A percentile compares a stretch with the other conserved stretches of the same genome.
These are phyloP conservation scores for Esox lucius DNA, from an alignment of 2,797 vertebrate species.

Conservation along the genomic window DNA sequence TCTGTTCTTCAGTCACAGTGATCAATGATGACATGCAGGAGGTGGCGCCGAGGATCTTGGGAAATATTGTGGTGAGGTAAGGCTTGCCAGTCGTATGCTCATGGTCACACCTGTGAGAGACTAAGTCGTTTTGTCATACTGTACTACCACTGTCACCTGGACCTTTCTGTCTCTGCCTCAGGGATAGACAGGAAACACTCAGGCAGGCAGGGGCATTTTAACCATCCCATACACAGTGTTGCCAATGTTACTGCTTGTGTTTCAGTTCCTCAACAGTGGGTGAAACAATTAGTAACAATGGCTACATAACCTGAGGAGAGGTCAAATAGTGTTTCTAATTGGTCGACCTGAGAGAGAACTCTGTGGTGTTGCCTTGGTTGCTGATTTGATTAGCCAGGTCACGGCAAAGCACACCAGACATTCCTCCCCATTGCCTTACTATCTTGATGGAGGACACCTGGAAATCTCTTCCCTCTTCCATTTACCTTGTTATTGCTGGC, in stretches of 20 bases:
- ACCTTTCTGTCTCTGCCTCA: not conserved
- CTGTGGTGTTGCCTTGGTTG: not conserved
- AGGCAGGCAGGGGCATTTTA: not conserved
- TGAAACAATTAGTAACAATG: too few species aligned
- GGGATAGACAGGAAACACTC: not conserved
- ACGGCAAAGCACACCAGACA: not conserved
- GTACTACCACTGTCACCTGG: not conserved
- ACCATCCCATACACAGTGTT: too few species aligned
- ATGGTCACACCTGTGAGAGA: conserved; percentile 3
- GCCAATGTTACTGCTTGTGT: too few species aligned
- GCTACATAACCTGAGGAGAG: too few species aligned
- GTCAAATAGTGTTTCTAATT: too few species aligned
- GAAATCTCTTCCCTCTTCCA: conserved; percentile 38
- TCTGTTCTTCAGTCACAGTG: conserved; percentile 80
- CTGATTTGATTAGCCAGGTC: not conserved
- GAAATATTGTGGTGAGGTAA: conserved; percentile 97
- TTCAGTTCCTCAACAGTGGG: too few species aligned
- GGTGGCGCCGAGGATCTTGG: conserved; percentile 81
- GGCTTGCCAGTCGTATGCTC: conserved; percentile 37
- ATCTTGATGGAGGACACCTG: conserved; percentile 29
- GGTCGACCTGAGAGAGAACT: not conserved
- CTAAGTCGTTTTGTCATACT: conserved; percentile 4
- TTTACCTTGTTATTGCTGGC: conserved; percentile 26
- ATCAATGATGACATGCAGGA: conserved; percentile 83
- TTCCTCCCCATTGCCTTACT: not conserved